phyloP scores from a whole-genome alignment of 2,888 invertebrate genomes.

The Drosophila robusta region DNA sequence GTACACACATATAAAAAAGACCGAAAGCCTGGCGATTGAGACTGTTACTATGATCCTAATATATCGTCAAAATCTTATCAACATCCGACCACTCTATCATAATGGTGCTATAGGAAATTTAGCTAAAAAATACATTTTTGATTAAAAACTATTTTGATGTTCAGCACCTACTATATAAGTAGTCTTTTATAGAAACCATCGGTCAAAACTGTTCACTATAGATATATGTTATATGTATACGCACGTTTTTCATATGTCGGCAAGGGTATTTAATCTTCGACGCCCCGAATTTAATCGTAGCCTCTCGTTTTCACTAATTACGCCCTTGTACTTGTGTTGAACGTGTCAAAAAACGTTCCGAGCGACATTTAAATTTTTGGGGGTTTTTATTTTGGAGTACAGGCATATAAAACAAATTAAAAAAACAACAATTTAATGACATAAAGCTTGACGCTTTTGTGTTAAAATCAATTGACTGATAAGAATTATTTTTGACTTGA shows the following conservation, averaged over 20 bases:
- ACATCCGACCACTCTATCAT: too few species aligned
- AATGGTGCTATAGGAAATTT: too few species aligned
- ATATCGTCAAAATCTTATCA: too few species aligned
- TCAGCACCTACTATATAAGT: too few species aligned
- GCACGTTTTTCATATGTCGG: background rate
- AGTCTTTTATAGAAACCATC: too few species aligned
- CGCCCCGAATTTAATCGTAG: background rate
- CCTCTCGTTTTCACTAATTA: slow-evolving; percentile 12
- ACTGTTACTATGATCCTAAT: too few species aligned
- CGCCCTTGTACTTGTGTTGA: slow-evolving; percentile 36
- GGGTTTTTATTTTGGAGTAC: slow-evolving; percentile 57
- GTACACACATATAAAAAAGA: too few species aligned
- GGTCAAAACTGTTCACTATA: too few species aligned
- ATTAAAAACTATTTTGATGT: too few species aligned
- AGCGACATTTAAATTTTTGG: slow-evolving; percentile 45
- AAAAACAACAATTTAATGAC: slow-evolving; percentile 12
- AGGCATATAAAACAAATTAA: slow-evolving; percentile 33
- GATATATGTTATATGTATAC: too few species aligned
- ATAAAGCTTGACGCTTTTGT: slow-evolving; percentile 9
- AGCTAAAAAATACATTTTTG: too few species aligned
- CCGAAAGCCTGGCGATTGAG: too few species aligned
- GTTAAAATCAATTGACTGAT: slow-evolving; percentile 37
- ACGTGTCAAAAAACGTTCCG: slow-evolving; percentile 26
- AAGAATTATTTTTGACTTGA: slow-evolving; percentile 23
- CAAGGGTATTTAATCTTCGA: background rate